Percentiles rank a stretch among this genome's conserved stretches.
Evolutionary conservation across 2,113 vertebrate species (phyloP).

Genomic region (Cyprinodon variegatus): DNA sequence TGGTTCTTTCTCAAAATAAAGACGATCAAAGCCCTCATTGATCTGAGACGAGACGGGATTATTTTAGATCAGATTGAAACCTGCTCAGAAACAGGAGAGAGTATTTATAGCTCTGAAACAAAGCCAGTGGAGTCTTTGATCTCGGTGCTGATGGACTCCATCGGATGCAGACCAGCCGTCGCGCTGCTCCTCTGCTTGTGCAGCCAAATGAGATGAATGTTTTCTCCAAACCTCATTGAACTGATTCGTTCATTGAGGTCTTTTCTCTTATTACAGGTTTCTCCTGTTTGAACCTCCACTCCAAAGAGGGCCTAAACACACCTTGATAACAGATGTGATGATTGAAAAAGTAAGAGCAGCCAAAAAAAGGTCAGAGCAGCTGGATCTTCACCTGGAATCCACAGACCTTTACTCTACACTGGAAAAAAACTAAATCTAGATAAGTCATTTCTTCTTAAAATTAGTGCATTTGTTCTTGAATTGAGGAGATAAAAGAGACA

Average conservation of each 20-base stretch:
- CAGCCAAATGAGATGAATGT: conserved; percentile 2
- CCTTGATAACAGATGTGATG: neutral
- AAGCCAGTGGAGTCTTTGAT: neutral
- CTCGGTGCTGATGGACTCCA: conserved; percentile 25
- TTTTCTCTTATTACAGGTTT: neutral
- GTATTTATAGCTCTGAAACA: neutral
- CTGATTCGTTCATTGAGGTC: neutral
- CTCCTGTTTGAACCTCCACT: neutral
- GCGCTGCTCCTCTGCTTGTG: conserved; percentile 31
- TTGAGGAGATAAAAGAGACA: too few relatives aligned
- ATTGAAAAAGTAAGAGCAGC: neutral
- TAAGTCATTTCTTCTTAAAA: too few relatives aligned
- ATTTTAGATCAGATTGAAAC: neutral
- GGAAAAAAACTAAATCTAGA: too few relatives aligned
- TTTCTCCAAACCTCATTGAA: neutral
- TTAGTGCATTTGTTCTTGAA: too few relatives aligned
- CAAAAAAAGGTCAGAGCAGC: neutral
- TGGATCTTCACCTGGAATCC: neutral
- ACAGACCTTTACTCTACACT: neutral
- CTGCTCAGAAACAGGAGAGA: neutral
- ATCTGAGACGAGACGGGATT: neutral
- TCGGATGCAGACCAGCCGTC: conserved; percentile 26
- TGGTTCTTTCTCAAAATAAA: neutral
- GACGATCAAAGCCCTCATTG: neutral
- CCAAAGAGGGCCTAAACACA: neutral